Conservation (phyloP, 2,797 vertebrate species). For the Chelonia mydas region DNA sequence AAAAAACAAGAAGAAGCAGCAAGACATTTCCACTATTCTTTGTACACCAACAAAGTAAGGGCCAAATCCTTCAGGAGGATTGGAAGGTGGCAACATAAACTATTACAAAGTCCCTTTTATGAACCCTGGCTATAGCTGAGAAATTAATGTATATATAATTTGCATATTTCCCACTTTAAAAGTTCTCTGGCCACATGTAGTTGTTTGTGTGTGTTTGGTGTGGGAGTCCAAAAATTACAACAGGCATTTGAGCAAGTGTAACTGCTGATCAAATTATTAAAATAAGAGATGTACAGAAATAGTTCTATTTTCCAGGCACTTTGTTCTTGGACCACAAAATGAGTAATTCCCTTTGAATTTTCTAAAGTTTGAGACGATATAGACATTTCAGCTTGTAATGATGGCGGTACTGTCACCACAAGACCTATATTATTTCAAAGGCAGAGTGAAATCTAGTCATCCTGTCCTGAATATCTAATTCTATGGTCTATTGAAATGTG, state of each 20-base stretch:
- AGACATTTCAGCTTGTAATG: neutral
- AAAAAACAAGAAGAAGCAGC: neutral
- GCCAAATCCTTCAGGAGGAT: neutral
- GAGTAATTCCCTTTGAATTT: neutral
- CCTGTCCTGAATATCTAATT: slow-evolving; percentile 1
- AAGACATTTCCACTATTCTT: neutral
- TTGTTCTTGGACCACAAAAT: rapidly evolving
- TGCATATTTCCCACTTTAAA: slow-evolving; percentile 3
- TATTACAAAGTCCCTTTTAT: neutral
- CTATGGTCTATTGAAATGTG: neutral
- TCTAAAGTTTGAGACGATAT: neutral
- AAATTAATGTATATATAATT: neutral
- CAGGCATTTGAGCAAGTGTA: neutral
- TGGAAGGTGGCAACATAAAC: neutral
- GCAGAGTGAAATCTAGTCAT: neutral
- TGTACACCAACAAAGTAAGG: neutral
- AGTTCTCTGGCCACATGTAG: neutral
- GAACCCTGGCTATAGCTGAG: neutral
- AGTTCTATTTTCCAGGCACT: neutral
- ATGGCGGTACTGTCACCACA: neutral
- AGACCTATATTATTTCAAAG: neutral
- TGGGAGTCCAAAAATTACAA: neutral
- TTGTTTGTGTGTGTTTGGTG: neutral
- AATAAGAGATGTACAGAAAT: neutral
- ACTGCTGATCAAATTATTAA: neutral